A percentile compares a stretch with the other conserved stretches of the same genome.
Conservation (phyloP, 2,888 invertebrate genomes). For the Campoplex capitator region DNA sequence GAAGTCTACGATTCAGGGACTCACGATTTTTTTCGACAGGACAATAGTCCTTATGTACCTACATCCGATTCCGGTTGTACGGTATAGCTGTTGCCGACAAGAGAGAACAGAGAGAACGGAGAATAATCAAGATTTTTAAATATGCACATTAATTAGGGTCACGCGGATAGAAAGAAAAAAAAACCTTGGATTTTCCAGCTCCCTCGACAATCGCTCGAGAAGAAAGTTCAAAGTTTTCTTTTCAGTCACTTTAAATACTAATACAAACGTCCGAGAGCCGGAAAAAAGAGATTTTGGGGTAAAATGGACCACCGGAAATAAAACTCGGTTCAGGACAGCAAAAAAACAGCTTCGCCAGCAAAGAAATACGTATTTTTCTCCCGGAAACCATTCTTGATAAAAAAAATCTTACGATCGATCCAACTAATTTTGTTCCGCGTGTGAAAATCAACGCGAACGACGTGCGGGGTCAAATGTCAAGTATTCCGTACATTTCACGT, state of each 20-base stretch:
- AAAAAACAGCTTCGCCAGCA: background rate
- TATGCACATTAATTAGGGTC: conserved; percentile 3
- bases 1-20: conserved; percentile 79
- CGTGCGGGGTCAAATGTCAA: background rate
- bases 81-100: conserved; percentile 75
- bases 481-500: background rate
- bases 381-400: background rate
- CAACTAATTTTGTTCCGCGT: background rate
- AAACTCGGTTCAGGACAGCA: background rate
- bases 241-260: background rate
- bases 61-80: conserved; percentile 82
- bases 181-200: conserved; percentile 6
- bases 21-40: conserved; percentile 80
- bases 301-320: conserved; percentile 10
- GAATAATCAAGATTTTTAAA: conserved; percentile 44
- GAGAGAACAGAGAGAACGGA: conserved; percentile 46
- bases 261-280: conserved; percentile 1
- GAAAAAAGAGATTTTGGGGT: background rate
- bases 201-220: background rate
- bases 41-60: conserved; percentile 80
- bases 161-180: background rate
- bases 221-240: conserved; percentile 25
- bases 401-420: background rate
- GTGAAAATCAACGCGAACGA: background rate
- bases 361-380: background rate